Base-by-base conservation (phyloP, 2,888 invertebrate species). In the Seira sanloemensis region DNA sequence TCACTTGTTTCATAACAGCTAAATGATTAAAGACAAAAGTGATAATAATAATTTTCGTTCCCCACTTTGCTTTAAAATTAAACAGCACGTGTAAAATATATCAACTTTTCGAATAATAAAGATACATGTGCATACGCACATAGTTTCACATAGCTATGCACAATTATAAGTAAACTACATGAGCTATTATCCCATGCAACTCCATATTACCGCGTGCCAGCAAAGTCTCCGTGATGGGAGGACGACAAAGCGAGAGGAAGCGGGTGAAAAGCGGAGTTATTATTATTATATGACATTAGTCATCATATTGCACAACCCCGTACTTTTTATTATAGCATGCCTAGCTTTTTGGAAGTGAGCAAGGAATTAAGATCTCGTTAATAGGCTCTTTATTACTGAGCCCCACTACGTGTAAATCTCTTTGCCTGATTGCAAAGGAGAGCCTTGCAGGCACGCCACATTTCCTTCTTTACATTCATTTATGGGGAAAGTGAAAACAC, bases 331-430 rank as follows among this genome's bases (percentile, higher is more conserved):
- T 12, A 50, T 50, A 7, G 16, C 50, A 50, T 18, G 50, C 50
- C 16, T n/a, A 12, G 50, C 50, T 7, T n/a, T n/a, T n/a, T 79
- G 80, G 71, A 82, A 82, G 26, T 65, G 18, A 67, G 67, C 77
- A 73, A 68, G 72, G 68, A 83, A 77, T 83, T 77, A 78, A 77
- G 72, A 77, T 83, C 82, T 73, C 37, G 77, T 73, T 83, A 83
- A 83, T 83, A 73, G 82, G 72, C 73, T 72, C 76, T 76, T 81
- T 76, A 81, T 81, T 81, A 81, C 81, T 65, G 0, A 25, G 18
- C 76, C 12, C 76, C 37, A 66, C 50, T 67, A 76, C 68, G 76
- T 76, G 76, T 76, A 76, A 76, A 76, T 76, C 76, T 76, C 75
- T 66, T 62, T 62, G 16, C 27, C 21, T 65, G 75, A 75, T 75